phyloP scores from a whole-genome alignment of 2,797 vertebrate species.

The Gastrophryne carolinensis region DNA sequence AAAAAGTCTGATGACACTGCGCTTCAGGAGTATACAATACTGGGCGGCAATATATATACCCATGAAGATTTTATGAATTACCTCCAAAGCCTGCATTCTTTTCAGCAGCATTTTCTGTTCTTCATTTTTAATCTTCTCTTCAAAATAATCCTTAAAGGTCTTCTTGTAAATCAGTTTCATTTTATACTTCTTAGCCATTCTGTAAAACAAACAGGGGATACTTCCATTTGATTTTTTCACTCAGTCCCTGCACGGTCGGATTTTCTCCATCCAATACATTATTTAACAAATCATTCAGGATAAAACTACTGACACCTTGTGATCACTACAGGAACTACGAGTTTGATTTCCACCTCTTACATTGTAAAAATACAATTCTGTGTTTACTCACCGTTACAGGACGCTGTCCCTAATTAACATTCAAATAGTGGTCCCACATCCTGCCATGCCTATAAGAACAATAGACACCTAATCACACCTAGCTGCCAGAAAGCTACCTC shows the following conservation, averaged over 20 bases:
- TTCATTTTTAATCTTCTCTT: constrained; percentile 85
- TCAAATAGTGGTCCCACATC: too few species aligned
- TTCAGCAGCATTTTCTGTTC: constrained; percentile 87
- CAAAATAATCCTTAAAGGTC: constrained; percentile 89
- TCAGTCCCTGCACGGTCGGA: background rate
- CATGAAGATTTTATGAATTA: constrained; percentile 55
- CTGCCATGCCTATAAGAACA: too few species aligned
- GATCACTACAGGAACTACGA: constrained; percentile 52
- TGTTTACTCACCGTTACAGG: too few species aligned
- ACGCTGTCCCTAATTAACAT: too few species aligned
- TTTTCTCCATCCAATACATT: background rate
- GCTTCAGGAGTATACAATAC: background rate
- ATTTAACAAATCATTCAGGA: background rate
- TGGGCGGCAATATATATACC: background rate
- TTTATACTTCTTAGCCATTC: constrained; percentile 90
- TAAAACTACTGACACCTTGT: constrained; percentile 58
- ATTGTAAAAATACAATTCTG: too few species aligned
- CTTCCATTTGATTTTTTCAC: background rate
- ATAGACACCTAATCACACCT: too few species aligned
- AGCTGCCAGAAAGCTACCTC: too few species aligned
- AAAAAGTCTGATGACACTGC: too few species aligned
- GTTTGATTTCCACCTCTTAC: too few species aligned
- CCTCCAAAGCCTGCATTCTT: constrained; percentile 91
- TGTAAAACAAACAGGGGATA: constrained; percentile 62
- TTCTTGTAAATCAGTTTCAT: constrained; percentile 92